Evolutionary conservation across 2,888 invertebrate genomes (phyloP).

Genomic region (Griposia aprilina): DNA sequence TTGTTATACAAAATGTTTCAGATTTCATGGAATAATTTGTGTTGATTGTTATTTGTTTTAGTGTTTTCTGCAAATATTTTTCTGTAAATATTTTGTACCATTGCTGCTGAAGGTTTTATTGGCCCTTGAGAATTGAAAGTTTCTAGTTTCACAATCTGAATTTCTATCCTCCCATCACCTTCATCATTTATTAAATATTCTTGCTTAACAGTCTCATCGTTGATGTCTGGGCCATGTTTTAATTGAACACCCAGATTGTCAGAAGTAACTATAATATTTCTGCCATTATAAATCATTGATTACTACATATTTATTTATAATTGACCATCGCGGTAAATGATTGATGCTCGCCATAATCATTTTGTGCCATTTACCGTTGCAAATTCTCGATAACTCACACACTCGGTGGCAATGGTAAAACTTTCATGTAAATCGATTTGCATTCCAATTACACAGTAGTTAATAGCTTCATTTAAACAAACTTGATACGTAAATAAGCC

Average conservation of each 20-base stretch:
- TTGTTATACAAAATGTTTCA: conserved; percentile 23
- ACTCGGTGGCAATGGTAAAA: conserved; percentile 8
- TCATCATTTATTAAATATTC: neutral
- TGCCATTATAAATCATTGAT: conserved; percentile 44
- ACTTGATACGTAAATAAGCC: conserved; percentile 31
- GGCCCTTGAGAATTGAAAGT: neutral
- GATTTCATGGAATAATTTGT: conserved; percentile 1
- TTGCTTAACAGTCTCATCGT: neutral
- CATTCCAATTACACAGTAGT: conserved; percentile 39
- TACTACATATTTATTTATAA: conserved; percentile 35
- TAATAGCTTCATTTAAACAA: conserved; percentile 37
- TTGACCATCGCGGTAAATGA: conserved; percentile 30
- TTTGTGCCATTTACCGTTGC: conserved; percentile 25
- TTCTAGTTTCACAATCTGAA: neutral
- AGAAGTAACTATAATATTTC: conserved; percentile 7
- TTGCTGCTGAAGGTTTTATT: too few relatives aligned
- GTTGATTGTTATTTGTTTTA: conserved; percentile 1
- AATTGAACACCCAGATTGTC: conserved; percentile 9
- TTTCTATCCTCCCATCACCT: neutral
- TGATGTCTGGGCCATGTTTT: neutral
- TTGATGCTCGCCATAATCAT: conserved; percentile 34
- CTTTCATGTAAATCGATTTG: conserved; percentile 43
- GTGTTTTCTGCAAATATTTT: neutral
- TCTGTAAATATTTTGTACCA: neutral
- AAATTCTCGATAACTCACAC: conserved; percentile 35